phyloP scores from a whole-genome alignment of 2,888 invertebrate species.

The Chalcis sispes region DNA sequence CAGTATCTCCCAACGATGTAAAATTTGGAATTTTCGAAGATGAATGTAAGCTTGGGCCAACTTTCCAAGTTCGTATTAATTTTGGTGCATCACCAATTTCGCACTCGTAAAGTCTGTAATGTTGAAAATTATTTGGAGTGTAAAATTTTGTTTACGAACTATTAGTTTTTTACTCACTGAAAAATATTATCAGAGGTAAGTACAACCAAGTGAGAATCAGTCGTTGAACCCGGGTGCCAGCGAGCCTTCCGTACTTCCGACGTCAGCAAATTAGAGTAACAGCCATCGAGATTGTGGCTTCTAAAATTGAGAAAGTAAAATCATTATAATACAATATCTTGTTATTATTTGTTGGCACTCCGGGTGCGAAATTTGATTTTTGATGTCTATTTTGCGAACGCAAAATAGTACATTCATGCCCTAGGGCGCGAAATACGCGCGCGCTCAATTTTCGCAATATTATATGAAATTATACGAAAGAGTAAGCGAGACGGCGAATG shows the following conservation, averaged over 20 bases:
- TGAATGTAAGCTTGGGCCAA: slow-evolving; percentile 75
- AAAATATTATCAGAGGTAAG: slow-evolving; percentile 91
- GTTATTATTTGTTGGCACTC: too few relatives aligned
- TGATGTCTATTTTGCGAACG: too few relatives aligned
- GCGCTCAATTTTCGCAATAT: too few relatives aligned
- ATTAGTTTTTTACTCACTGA: slow-evolving; percentile 78
- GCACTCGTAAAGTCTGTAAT: slow-evolving; percentile 73
- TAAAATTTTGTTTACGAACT: not conserved
- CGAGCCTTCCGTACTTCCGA: slow-evolving; percentile 85
- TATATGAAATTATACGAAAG: too few relatives aligned
- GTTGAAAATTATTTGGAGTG: not conserved
- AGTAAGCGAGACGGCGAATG: too few relatives aligned
- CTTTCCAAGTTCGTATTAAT: slow-evolving; percentile 77
- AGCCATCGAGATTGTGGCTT: slow-evolving; percentile 85
- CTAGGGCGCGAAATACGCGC: too few relatives aligned
- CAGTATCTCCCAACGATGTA: slow-evolving; percentile 87
- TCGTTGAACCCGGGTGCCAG: slow-evolving; percentile 91
- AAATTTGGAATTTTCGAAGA: slow-evolving; percentile 73
- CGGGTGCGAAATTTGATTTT: too few relatives aligned
- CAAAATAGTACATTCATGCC: too few relatives aligned
- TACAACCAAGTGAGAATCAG: slow-evolving; percentile 86
- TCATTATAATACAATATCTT: too few relatives aligned
- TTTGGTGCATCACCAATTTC: slow-evolving; percentile 71
- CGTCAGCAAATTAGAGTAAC: slow-evolving; percentile 79
- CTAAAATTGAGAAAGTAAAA: too few relatives aligned